Evolutionary conservation across 2,797 vertebrate species (phyloP).

Genomic region (Podargus strigoides): DNA sequence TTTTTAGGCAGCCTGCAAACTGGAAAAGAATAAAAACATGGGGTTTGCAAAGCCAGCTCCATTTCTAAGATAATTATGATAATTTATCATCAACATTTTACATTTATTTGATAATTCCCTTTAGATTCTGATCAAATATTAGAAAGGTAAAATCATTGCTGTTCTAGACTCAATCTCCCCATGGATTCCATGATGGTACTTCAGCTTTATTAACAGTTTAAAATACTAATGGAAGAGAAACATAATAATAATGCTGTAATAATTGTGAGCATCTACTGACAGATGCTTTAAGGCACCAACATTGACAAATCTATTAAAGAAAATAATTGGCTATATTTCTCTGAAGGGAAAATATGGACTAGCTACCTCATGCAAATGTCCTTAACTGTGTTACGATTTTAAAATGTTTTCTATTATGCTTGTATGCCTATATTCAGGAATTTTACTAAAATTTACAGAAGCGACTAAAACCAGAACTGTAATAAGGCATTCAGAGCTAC

Average conservation of each 20-base stretch:
- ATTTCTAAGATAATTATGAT: background rate
- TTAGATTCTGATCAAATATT: background rate
- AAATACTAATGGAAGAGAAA: background rate
- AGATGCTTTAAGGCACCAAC: background rate
- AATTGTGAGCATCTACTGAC: background rate
- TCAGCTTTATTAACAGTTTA: background rate
- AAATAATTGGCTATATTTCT: background rate
- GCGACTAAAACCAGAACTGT: background rate
- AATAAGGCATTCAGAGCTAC: background rate
- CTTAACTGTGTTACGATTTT: background rate
- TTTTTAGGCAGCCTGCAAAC: background rate
- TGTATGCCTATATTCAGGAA: background rate
- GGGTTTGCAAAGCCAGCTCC: background rate
- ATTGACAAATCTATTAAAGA: background rate
- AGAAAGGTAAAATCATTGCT: background rate
- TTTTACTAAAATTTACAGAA: background rate
- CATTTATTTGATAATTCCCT: background rate
- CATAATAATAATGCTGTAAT: background rate
- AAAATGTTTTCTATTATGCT: background rate
- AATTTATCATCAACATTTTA: background rate
- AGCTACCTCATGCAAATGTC: background rate
- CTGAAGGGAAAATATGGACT: background rate
- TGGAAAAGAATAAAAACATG: background rate
- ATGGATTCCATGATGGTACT: background rate
- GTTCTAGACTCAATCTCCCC: background rate